Percentiles rank a stretch among this genome's conserved stretches.
phyloP scores from a whole-genome alignment of 2,888 invertebrate genomes.

The Amaurobius ferox region DNA sequence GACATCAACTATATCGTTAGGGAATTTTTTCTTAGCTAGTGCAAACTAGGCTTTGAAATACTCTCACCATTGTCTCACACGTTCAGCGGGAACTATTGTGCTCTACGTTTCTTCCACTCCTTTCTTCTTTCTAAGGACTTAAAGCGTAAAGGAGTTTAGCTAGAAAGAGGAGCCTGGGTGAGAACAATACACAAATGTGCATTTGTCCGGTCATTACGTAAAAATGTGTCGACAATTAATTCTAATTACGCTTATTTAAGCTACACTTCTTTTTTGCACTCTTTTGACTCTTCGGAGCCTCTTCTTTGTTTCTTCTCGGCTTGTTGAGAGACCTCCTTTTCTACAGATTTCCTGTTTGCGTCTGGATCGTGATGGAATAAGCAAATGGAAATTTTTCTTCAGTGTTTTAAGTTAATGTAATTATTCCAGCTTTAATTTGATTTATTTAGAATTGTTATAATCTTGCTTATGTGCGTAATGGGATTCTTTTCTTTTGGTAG shows the following conservation, averaged over 20 bases:
- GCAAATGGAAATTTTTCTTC: neutral
- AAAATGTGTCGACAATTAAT: slow-evolving; percentile 62
- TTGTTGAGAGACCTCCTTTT: slow-evolving; percentile 38
- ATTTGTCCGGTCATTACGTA: slow-evolving; percentile 42
- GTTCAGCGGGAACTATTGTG: neutral
- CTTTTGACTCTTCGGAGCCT: slow-evolving; percentile 15
- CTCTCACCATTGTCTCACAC: slow-evolving; percentile 41
- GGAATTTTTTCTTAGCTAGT: neutral
- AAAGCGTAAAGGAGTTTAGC: slow-evolving; percentile 45
- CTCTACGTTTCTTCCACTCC: neutral
- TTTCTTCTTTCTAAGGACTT: slow-evolving; percentile 33
- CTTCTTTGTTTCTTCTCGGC: slow-evolving; percentile 32
- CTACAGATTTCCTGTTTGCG: neutral
- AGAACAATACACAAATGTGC: slow-evolving; percentile 45
- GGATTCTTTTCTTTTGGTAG: no score
- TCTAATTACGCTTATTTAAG: slow-evolving; percentile 67
- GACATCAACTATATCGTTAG: neutral
- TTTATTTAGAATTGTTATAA: neutral
- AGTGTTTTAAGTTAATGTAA: neutral
- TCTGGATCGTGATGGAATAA: neutral
- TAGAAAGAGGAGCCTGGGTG: slow-evolving; percentile 21
- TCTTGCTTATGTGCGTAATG: neutral
- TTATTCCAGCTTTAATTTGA: neutral
- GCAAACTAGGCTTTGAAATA: slow-evolving; percentile 22
- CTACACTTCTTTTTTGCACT: slow-evolving; percentile 8